Conservation (phyloP, 2,888 invertebrate genomes). For the Automeris io region DNA sequence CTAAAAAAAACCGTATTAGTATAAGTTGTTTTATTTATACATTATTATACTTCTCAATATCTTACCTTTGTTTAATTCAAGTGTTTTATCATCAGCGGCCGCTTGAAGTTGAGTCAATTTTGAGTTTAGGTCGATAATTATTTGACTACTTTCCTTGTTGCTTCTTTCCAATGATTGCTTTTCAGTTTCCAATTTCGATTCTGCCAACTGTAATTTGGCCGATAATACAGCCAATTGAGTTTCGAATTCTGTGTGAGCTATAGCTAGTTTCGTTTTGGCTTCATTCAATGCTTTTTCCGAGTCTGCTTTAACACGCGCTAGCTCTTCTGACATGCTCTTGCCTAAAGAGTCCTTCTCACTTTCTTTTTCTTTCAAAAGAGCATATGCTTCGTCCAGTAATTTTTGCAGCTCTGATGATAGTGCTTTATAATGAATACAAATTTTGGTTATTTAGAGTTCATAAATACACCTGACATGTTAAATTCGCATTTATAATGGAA, state of each 20-base stretch:
- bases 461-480: too few relatives aligned
- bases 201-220: constrained; percentile 70
- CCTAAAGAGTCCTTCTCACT: constrained; percentile 68
- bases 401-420: constrained; percentile 70
- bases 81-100: constrained; percentile 66
- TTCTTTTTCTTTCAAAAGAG: constrained; percentile 69
- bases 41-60: neutral
- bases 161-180: constrained; percentile 66
- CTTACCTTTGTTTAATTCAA: constrained; percentile 72
- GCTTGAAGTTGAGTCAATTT: constrained; percentile 67
- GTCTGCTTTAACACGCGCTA: constrained; percentile 62
- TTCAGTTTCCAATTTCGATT: constrained; percentile 65
- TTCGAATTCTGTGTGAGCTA: constrained; percentile 79
- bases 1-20: constrained; percentile 34
- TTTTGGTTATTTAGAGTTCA: neutral
- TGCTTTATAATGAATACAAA: constrained; percentile 41
- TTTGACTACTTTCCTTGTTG: constrained; percentile 66
- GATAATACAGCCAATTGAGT: constrained; percentile 75
- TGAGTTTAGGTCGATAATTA: constrained; percentile 64
- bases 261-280: constrained; percentile 80
- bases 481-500: too few relatives aligned
- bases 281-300: constrained; percentile 69
- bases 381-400: constrained; percentile 69
- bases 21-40: neutral
- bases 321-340: constrained; percentile 69